Conservation (phyloP, 2,113 vertebrate genomes). For the Nothoprocta perdicaria region DNA sequence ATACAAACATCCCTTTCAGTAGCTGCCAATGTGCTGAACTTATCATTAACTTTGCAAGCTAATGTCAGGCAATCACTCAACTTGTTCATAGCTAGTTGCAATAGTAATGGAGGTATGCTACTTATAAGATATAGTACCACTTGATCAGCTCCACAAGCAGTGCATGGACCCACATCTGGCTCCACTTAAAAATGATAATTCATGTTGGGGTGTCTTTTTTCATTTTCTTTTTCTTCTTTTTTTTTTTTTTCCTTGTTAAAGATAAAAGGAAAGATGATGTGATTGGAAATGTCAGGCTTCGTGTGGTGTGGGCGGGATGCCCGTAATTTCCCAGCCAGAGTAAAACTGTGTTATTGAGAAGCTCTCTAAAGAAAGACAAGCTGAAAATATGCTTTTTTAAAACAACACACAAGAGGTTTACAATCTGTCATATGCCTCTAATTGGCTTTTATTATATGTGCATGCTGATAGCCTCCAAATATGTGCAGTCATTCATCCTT, state of each 20-base stretch:
- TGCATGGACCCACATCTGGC: neutral
- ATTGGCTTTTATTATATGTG: neutral
- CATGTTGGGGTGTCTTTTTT: neutral
- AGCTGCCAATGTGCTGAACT: neutral
- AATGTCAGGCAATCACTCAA: rapidly evolving
- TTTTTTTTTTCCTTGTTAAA: neutral
- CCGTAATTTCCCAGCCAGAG: slow-evolving; percentile 1
- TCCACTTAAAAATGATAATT: neutral
- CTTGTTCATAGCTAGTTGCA: neutral
- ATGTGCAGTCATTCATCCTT: neutral
- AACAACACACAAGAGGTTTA: neutral
- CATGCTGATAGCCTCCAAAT: neutral
- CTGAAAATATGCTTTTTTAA: neutral
- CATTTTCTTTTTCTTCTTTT: neutral
- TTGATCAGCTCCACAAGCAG: neutral
- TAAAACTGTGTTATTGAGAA: slow-evolving; percentile 1
- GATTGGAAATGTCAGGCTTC: slow-evolving; percentile 24
- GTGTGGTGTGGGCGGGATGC: neutral
- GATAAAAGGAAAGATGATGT: neutral
- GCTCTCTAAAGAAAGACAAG: neutral
- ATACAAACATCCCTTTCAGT: neutral
- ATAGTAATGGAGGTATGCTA: neutral
- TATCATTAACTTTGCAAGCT: neutral
- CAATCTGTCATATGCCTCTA: neutral
- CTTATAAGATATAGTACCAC: neutral